Percentiles rank a stretch among this genome's conserved stretches.
Evolutionary conservation across 2,113 vertebrate species (phyloP).

Genomic region (Paratilapia polleni): DNA sequence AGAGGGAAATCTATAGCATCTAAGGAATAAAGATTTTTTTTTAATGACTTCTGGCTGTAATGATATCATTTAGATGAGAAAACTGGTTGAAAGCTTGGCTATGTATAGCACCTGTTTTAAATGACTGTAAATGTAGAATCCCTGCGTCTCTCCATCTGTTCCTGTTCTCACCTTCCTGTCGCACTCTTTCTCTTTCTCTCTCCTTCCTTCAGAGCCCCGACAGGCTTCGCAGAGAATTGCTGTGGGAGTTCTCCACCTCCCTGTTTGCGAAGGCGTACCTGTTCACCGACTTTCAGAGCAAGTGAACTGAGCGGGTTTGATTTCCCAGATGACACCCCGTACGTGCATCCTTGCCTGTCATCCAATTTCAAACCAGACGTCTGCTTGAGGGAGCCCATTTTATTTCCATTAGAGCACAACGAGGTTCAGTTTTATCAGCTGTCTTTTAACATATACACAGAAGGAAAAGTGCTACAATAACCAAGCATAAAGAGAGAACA

Average conservation of each 20-base stretch:
- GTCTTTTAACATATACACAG: slow-evolving; percentile 48
- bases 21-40: slow-evolving; percentile 37
- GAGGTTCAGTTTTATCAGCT: slow-evolving; percentile 56
- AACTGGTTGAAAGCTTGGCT: slow-evolving; percentile 57
- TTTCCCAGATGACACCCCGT: slow-evolving; percentile 74
- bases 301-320: slow-evolving; percentile 70
- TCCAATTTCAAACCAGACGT: slow-evolving; percentile 64
- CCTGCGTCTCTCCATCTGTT: slow-evolving; percentile 77
- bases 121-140: slow-evolving; percentile 58
- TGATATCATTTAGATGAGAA: slow-evolving; percentile 63
- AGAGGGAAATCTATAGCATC: slow-evolving; percentile 52
- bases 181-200: slow-evolving; percentile 20
- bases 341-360: slow-evolving; percentile 64
- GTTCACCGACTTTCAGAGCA: slow-evolving; percentile 65
- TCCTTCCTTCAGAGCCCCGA: slow-evolving; percentile 47
- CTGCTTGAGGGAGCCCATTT: slow-evolving; percentile 54
- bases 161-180: slow-evolving; percentile 74
- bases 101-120: slow-evolving; percentile 72
- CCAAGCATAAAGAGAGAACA: neutral
- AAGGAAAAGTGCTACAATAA: slow-evolving; percentile 1
- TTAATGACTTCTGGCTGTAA: slow-evolving; percentile 68
- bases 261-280: slow-evolving; percentile 68
- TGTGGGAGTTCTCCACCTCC: slow-evolving; percentile 65
- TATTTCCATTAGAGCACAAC: slow-evolving; percentile 64
- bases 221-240: slow-evolving; percentile 66